Conservation (phyloP, 2,113 vertebrate species). For the Limanda limanda region DNA sequence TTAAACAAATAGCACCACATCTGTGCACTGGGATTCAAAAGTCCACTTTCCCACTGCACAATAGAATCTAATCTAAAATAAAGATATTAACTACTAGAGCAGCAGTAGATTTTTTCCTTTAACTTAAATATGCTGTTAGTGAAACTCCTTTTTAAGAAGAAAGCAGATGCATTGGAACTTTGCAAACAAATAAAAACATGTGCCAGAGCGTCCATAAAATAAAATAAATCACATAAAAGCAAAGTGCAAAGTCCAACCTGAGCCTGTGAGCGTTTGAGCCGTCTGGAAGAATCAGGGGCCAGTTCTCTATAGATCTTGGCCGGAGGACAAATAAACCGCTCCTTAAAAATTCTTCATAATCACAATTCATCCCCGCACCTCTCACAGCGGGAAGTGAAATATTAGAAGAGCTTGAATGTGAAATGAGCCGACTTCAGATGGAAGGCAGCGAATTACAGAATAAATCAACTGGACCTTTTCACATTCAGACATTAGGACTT, state of each 20-base stretch:
- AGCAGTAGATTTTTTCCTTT: too few species aligned
- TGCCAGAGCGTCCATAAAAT: constrained; percentile 16
- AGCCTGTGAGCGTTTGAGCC: background rate
- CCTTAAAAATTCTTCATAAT: constrained; percentile 13
- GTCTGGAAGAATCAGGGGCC: constrained; percentile 1
- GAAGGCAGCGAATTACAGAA: too few species aligned
- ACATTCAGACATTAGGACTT: too few species aligned
- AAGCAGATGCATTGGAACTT: background rate
- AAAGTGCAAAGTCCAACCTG: constrained; percentile 1
- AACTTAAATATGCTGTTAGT: background rate
- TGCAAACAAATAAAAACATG: constrained; percentile 33
- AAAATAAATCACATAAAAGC: constrained; percentile 8
- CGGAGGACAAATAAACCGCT: constrained; percentile 25
- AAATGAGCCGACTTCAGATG: too few species aligned
- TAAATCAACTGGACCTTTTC: too few species aligned
- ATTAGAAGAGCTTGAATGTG: constrained; percentile 22
- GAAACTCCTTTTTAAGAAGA: background rate
- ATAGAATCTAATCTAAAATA: too few species aligned
- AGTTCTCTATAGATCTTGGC: constrained; percentile 21
- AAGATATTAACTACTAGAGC: too few species aligned
- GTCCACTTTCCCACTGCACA: too few species aligned
- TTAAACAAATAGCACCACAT: too few species aligned
- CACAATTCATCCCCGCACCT: constrained; percentile 25
- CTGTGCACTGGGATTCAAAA: too few species aligned
- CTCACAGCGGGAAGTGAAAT: constrained; percentile 13